phyloP scores from a whole-genome alignment of 2,888 invertebrate species.

The Ptychoptera contaminata region DNA sequence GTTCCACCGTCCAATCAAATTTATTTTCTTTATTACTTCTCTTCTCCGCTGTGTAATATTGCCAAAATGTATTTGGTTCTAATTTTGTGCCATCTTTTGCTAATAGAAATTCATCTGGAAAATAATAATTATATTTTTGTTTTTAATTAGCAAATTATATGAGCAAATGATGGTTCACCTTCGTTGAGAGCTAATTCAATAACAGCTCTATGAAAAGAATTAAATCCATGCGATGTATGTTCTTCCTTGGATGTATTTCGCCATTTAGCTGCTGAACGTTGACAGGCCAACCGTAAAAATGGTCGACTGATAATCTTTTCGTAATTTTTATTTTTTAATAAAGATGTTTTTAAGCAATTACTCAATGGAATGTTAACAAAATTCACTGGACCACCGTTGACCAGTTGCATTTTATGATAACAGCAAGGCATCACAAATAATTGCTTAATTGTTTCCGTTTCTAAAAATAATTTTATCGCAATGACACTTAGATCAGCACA shows the following conservation, averaged over 20 bases:
- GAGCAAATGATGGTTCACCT: conserved; percentile 37
- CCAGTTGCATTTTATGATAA: conserved; percentile 49
- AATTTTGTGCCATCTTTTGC: not conserved
- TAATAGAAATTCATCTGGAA: no score
- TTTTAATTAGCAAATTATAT: conserved; percentile 18
- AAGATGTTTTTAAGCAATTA: conserved; percentile 28
- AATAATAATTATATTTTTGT: not conserved
- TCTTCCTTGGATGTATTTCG: conserved; percentile 30
- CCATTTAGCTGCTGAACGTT: conserved; percentile 43
- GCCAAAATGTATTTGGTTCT: not conserved
- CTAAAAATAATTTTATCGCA: conserved; percentile 46
- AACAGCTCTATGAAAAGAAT: conserved; percentile 43
- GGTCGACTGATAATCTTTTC: conserved; percentile 39
- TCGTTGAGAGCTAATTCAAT: conserved; percentile 41
- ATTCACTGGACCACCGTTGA: conserved; percentile 14
- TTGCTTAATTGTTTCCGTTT: conserved; percentile 36
- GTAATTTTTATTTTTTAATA: conserved; percentile 20
- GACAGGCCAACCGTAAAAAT: conserved; percentile 57
- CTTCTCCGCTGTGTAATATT: not conserved
- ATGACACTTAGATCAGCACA: conserved; percentile 61
- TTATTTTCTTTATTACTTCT: conserved; percentile 2
- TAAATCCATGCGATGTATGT: conserved; percentile 29
- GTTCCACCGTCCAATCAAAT: conserved; percentile 15
- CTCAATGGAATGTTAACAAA: conserved; percentile 57
- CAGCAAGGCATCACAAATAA: conserved; percentile 63